phyloP scores from a whole-genome alignment of 2,888 invertebrate genomes.

The Bruchidius siliquastri region DNA sequence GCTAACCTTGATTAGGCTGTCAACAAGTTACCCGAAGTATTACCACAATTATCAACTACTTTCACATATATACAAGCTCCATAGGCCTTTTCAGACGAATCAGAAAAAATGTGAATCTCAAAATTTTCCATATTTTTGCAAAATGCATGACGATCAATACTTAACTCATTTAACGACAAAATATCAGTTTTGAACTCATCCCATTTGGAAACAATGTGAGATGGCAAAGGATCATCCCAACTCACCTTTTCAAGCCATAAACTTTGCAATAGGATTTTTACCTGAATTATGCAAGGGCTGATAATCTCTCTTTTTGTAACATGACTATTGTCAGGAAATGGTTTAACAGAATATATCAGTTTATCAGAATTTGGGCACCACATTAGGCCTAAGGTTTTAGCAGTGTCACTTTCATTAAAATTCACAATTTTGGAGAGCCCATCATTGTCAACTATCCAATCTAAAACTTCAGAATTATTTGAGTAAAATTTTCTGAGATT shows the following conservation, averaged over 20 bases:
- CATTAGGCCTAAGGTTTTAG: conserved; percentile 16
- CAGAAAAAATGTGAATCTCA: neutral
- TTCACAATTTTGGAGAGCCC: conserved; percentile 8
- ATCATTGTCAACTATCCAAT: conserved; percentile 4
- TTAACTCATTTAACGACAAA: conserved; percentile 12
- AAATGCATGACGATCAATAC: conserved; percentile 14
- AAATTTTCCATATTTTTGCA: conserved; percentile 8
- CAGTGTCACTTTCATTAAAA: conserved; percentile 11
- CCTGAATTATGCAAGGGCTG: conserved; percentile 17
- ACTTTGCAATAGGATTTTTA: conserved; percentile 18
- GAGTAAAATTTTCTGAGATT: conserved; percentile 14
- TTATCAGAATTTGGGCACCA: conserved; percentile 10
- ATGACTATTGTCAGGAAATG: neutral
- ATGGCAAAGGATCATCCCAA: conserved; percentile 16
- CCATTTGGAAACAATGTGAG: conserved; percentile 12
- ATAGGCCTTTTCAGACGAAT: conserved; percentile 9
- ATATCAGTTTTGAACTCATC: conserved; percentile 14
- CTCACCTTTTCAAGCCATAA: conserved; percentile 16
- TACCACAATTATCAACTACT: too few relatives aligned
- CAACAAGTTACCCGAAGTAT: too few relatives aligned
- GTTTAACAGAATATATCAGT: conserved; percentile 10
- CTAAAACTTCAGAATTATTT: conserved; percentile 10
- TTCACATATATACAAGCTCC: conserved; percentile 7
- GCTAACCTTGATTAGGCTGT: too few relatives aligned
- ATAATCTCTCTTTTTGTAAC: neutral